A percentile compares a stretch with the other conserved stretches of the same genome.
phyloP scores from a whole-genome alignment of 1,140 invertebrate genomes.

The Melanaphis sacchari region DNA sequence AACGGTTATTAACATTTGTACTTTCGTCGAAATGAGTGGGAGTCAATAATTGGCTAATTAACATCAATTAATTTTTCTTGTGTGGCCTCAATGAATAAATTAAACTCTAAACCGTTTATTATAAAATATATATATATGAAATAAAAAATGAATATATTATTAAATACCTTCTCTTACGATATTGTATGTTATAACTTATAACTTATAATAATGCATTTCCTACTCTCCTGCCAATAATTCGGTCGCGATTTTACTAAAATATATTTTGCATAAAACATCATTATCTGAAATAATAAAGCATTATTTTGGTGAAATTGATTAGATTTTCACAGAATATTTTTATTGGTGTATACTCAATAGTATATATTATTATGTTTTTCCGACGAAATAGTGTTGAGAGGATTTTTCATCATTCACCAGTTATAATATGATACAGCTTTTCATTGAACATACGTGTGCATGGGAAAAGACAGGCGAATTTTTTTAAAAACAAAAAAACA shows the following conservation, averaged over 20 bases:
- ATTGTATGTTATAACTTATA: background rate
- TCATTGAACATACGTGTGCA: background rate
- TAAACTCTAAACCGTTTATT: background rate
- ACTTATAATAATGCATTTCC: background rate
- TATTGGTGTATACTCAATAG: background rate
- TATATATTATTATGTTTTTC: background rate
- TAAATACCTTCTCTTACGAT: background rate
- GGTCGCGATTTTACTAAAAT: background rate
- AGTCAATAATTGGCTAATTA: conserved; percentile 9
- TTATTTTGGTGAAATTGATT: background rate
- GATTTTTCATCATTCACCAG: background rate
- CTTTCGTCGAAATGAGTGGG: background rate
- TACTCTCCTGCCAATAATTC: background rate
- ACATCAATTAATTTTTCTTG: background rate
- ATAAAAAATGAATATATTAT: background rate
- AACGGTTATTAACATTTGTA: background rate
- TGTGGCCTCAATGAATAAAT: background rate
- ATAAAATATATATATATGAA: background rate
- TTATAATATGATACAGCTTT: background rate
- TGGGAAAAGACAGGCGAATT: background rate
- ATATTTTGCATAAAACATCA: background rate
- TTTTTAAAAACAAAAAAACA: background rate
- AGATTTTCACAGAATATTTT: background rate
- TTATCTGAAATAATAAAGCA: background rate
- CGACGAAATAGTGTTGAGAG: background rate